Conservation (phyloP, 2,797 vertebrate genomes). For the Prunella strophiata region DNA sequence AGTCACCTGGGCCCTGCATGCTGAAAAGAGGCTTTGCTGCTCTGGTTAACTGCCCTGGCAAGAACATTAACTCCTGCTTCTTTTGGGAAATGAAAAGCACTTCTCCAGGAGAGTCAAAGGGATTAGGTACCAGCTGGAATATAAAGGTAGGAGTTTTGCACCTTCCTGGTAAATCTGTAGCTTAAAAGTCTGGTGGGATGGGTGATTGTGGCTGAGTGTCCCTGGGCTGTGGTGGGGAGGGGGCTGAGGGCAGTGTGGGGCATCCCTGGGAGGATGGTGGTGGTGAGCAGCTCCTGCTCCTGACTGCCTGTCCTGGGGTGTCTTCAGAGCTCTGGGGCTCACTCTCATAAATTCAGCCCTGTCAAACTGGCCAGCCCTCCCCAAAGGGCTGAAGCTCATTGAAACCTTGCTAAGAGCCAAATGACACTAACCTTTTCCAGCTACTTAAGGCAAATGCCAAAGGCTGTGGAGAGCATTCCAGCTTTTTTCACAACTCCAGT, state of each 20-base stretch:
- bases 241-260: not conserved
- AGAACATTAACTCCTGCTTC: not conserved
- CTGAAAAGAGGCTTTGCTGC: conserved; percentile 70
- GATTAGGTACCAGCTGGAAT: not conserved
- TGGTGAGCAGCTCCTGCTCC: not conserved
- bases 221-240: not conserved
- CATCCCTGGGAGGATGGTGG: not conserved
- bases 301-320: accelerated
- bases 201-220: not conserved
- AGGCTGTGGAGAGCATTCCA: not conserved
- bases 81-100: conserved; percentile 23
- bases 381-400: not conserved
- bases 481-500: not conserved
- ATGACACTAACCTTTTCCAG: not conserved
- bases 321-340: not conserved
- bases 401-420: not conserved
- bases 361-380: not conserved
- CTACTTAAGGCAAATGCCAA: not conserved
- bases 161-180: not conserved
- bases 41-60: conserved; percentile 40
- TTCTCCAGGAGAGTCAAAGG: not conserved
- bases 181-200: not conserved
- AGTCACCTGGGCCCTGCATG: conserved; percentile 61
- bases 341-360: not conserved
- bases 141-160: not conserved